phyloP scores from a whole-genome alignment of 30 jellyfish, hydroid and myxozoan genomes.

The Catostylus mosaicus region DNA sequence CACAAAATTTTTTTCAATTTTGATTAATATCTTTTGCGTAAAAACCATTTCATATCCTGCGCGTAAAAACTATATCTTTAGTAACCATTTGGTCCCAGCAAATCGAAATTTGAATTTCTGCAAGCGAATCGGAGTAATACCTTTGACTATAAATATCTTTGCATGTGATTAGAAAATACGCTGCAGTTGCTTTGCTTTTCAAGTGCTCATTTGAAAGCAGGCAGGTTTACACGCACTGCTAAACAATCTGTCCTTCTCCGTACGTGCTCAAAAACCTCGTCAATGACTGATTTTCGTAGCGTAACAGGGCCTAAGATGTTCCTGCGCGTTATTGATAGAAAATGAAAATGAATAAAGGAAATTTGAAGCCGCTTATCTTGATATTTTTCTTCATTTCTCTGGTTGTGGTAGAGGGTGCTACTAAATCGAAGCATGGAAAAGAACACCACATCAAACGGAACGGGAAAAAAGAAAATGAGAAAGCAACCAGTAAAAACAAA shows the following conservation, averaged over 20 bases:
- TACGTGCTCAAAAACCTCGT: conserved; percentile 32
- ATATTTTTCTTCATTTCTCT: not conserved
- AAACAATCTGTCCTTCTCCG: conserved; percentile 16
- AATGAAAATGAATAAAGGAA: not conserved
- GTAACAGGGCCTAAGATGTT: not conserved
- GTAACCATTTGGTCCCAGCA: too few species aligned
- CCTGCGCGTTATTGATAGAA: not conserved
- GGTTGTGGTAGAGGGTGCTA: conserved; percentile 1
- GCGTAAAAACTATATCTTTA: too few species aligned
- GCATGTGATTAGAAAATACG: not conserved
- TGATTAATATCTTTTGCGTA: too few species aligned
- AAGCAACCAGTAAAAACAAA: conserved; percentile 26
- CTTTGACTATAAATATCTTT: too few species aligned
- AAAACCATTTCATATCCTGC: too few species aligned
- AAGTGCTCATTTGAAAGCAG: not conserved
- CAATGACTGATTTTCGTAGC: conserved; percentile 4
- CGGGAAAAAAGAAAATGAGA: not conserved
- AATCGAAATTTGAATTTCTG: too few species aligned
- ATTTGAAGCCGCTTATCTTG: not conserved
- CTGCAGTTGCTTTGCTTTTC: not conserved
- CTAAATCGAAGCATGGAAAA: conserved; percentile 3
- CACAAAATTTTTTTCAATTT: too few species aligned
- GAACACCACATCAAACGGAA: not conserved
- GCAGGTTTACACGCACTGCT: conserved; percentile 59
- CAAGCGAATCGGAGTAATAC: too few species aligned